These are phyloP conservation scores for Drosophila mulleri DNA, from an alignment of 2,888 invertebrate species.

Conservation along the genomic window DNA sequence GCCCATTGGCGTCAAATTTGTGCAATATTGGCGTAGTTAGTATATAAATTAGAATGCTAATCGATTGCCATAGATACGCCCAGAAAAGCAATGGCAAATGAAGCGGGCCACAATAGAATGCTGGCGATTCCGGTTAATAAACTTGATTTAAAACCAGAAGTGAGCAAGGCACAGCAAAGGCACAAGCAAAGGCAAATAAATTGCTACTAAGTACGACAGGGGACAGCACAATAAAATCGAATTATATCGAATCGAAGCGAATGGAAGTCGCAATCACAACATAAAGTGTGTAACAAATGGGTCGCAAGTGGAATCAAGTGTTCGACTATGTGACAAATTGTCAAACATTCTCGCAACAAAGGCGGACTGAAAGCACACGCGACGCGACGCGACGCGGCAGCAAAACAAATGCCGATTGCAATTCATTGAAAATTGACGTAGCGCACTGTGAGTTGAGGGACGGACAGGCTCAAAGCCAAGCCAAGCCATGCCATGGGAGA, in stretches of 20 bases:
- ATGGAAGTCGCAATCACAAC: constrained; percentile 24
- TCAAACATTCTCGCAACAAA: constrained; percentile 66
- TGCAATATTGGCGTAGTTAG: constrained; percentile 57
- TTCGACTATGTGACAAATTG: constrained; percentile 70
- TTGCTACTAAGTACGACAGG: constrained; percentile 67
- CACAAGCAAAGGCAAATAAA: constrained; percentile 58
- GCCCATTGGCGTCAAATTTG: constrained; percentile 71
- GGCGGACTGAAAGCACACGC: constrained; percentile 19
- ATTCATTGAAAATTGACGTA: constrained; percentile 61
- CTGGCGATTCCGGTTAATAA: constrained; percentile 76
- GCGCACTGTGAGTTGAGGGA: constrained; percentile 65
- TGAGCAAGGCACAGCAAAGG: constrained; percentile 38
- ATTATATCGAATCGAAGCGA: constrained; percentile 26
- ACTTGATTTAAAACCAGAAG: constrained; percentile 82
- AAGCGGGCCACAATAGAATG: constrained; percentile 52
- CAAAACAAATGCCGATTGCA: constrained; percentile 57
- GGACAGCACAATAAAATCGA: constrained; percentile 41
- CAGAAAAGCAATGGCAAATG: constrained; percentile 53
- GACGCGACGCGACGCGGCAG: constrained; percentile 25
- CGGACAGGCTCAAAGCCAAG: constrained; percentile 70
- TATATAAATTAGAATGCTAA: constrained; percentile 81
- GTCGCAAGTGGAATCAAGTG: constrained; percentile 53
- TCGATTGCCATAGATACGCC: constrained; percentile 74
- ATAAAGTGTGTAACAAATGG: constrained; percentile 76
- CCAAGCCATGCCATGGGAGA: constrained; percentile 64